Conservation (phyloP, 2,888 invertebrate species). For the Lasioglossum marginatum region DNA sequence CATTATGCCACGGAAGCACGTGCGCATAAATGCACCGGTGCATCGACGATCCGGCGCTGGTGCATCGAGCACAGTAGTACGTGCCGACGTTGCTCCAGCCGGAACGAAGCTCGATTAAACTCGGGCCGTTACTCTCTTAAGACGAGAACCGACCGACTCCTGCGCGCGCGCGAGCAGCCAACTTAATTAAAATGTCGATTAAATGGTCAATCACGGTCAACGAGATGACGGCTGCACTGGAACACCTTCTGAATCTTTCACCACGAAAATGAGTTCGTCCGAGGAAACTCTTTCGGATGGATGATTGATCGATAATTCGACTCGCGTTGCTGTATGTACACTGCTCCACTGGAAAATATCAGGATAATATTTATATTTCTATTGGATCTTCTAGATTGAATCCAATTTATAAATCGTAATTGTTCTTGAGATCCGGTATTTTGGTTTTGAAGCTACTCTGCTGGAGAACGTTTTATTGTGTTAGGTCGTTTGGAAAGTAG, state of each 20-base stretch:
- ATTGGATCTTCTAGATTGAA: no score
- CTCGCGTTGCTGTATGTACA: background rate
- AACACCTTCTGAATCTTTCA: constrained; percentile 32
- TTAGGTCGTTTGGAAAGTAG: no score
- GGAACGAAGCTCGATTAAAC: constrained; percentile 58
- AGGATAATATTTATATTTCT: no score
- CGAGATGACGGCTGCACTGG: constrained; percentile 50
- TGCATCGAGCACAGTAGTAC: constrained; percentile 44
- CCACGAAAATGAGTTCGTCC: background rate
- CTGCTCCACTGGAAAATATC: no score
- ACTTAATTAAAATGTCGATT: constrained; percentile 81
- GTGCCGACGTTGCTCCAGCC: constrained; percentile 44
- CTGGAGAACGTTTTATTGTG: no score
- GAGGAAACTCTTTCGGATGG: constrained; percentile 1
- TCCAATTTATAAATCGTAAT: no score
- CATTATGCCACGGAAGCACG: constrained; percentile 27
- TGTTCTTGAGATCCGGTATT: no score
- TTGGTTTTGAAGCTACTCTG: no score
- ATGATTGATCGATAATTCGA: background rate
- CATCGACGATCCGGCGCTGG: background rate
- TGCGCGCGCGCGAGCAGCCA: constrained; percentile 46
- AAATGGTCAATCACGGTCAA: constrained; percentile 80
- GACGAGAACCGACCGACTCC: constrained; percentile 65
- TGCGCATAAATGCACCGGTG: constrained; percentile 22
- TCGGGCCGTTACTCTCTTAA: constrained; percentile 62